Base-by-base conservation (phyloP, 2,888 invertebrate genomes). In the Meteorus colon region DNA sequence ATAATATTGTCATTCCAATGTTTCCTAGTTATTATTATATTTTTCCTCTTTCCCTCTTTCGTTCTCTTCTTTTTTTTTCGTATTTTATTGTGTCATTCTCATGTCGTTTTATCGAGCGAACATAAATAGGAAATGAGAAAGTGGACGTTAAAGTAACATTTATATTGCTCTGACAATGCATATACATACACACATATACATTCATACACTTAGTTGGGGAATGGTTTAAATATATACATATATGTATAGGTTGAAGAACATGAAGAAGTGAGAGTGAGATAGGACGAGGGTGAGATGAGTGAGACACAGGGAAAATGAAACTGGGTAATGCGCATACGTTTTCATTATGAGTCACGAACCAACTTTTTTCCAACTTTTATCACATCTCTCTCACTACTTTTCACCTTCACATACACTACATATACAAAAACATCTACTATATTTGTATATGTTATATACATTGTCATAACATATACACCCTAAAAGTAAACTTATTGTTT, bases 351-450 rank as follows among this genome's bases (percentile, higher is more conserved):
- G 75, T 68, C 74, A 78, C 77, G 79, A 79, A 76, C 78, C 78
- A 81, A 81, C 77, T 82, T 82, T 82, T 24, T 79, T 78, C 73
- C 76, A 78, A 78, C 78, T 81, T 81, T 80, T 80, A 78, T 79
- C 78, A 75, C 70, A 69, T 73, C 41, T 24, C 29, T 29, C 60
- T 41, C 62, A 74, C 41, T 41, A 27, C 19, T 29, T 16, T 29
- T 19, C 51, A 51, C 34, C 27, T 19, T 45, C 31, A 5, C 16
- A 14, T 19, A 4, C 41, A n/a, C 31, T 19, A 12, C 16, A 55
- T 31, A 48, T 24, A 59, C 37, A 51, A 14, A 45, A 2, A 29
- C 12, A 41, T 41, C 41, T 41, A 8, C 8, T 41, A 41, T 41
- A 41, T 41, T 41, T 41, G 41, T 12, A 41, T 41, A 5, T 0